Conservation (phyloP, 1,140 invertebrate species). For the Mercenaria mercenaria region DNA sequence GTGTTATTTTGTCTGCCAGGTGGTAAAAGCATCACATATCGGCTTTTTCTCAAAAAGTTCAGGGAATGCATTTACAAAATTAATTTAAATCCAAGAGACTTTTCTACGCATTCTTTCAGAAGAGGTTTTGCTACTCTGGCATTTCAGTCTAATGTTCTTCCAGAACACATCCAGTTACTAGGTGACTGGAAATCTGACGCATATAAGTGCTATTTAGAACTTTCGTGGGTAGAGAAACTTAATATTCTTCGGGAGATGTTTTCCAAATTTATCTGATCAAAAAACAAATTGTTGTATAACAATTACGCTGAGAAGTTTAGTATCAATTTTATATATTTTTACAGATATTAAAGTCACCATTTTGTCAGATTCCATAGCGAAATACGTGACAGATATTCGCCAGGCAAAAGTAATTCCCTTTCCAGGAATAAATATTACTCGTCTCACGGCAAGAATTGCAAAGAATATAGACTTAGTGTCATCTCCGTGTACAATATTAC, state of each 20-base stretch:
- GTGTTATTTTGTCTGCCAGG: not conserved
- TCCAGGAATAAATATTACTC: not conserved
- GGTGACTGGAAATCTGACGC: not conserved
- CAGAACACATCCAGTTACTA: not conserved
- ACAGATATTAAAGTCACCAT: no score
- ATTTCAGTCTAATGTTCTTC: not conserved
- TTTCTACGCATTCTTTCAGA: not conserved
- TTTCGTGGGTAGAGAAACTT: not conserved
- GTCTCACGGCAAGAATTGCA: not conserved
- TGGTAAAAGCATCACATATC: not conserved
- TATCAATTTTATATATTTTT: no score
- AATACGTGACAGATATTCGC: not conserved
- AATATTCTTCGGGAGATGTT: not conserved
- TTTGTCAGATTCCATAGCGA: no score
- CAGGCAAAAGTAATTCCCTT: not conserved
- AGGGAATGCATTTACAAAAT: not conserved
- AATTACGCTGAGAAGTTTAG: no score
- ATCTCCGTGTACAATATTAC: not conserved
- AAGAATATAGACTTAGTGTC: not conserved
- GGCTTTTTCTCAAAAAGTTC: no score
- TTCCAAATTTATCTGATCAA: no score
- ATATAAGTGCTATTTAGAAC: not conserved
- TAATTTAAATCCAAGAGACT: not conserved
- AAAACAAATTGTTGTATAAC: no score
- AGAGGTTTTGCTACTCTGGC: not conserved